phyloP scores from a whole-genome alignment of 2,113 vertebrate genomes.

The Lontra canadensis region DNA sequence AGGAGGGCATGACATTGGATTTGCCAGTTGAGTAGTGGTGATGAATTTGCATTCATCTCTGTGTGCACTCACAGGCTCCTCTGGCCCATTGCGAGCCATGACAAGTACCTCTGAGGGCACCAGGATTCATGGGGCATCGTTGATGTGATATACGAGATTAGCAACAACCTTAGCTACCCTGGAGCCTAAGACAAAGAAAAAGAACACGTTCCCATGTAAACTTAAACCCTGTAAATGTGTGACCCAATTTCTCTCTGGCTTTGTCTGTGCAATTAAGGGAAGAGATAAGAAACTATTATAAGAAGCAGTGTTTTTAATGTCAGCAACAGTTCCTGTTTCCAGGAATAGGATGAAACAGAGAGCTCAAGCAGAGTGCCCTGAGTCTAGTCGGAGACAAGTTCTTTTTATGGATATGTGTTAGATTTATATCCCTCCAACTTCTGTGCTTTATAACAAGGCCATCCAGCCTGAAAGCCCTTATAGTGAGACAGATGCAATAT shows the following conservation, averaged over 20 bases:
- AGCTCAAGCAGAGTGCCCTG: background rate
- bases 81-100: background rate
- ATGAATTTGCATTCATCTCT: slow-evolving; percentile 9
- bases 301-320: slow-evolving; percentile 38
- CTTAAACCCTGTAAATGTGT: background rate
- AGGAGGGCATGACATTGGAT: background rate
- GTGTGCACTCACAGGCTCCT: background rate
- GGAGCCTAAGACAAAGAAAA: background rate
- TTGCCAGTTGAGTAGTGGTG: background rate
- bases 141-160: background rate
- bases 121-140: background rate
- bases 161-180: background rate
- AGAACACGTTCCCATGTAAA: background rate
- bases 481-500: slow-evolving; percentile 63
- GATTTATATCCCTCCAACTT: slow-evolving; percentile 53
- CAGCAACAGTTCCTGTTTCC: slow-evolving; percentile 42
- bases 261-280: slow-evolving; percentile 43
- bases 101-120: background rate
- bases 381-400: slow-evolving; percentile 8
- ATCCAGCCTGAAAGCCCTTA: slow-evolving; percentile 36
- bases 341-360: slow-evolving; percentile 47
- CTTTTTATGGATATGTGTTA: slow-evolving; percentile 17
- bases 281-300: slow-evolving; percentile 43
- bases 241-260: slow-evolving; percentile 44
- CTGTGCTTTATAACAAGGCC: slow-evolving; percentile 60